phyloP scores from a whole-genome alignment of 1,140 invertebrate species.

The Drosophila parabipectinata region DNA sequence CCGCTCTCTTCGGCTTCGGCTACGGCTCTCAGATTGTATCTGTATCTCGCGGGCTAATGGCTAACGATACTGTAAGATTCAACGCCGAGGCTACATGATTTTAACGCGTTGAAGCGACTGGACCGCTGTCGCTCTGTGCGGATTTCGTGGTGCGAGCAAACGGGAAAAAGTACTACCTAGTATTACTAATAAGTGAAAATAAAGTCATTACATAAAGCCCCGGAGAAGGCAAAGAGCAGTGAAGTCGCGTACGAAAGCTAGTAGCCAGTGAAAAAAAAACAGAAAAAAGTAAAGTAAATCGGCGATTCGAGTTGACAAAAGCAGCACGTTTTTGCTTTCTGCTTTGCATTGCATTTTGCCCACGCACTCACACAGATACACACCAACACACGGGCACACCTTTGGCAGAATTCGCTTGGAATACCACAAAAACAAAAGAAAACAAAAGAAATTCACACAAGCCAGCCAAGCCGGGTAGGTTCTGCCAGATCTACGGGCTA shows the following conservation, averaged over 20 bases:
- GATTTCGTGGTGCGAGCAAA: constrained; percentile 14
- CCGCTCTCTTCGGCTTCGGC: neutral
- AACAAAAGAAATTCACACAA: constrained; percentile 8
- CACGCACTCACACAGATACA: constrained; percentile 42
- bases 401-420: constrained; percentile 43
- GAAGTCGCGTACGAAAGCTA: constrained; percentile 9
- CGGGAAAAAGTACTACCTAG: constrained; percentile 3
- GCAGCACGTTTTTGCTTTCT: constrained; percentile 77
- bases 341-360: constrained; percentile 34
- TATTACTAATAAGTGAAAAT: constrained; percentile 33
- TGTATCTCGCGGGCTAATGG: constrained; percentile 25
- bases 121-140: constrained; percentile 35
- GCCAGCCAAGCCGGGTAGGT: constrained; percentile 23
- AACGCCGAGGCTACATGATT: constrained; percentile 59
- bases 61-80: constrained; percentile 49
- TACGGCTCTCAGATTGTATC: neutral
- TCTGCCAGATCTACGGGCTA: constrained; percentile 39
- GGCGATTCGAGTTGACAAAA: constrained; percentile 67
- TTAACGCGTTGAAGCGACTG: constrained; percentile 63
- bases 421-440: constrained; percentile 22
- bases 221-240: constrained; percentile 27
- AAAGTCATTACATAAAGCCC: constrained; percentile 45
- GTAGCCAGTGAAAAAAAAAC: constrained; percentile 29
- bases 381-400: constrained; percentile 13
- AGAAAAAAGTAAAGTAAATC: constrained; percentile 62